These are phyloP conservation scores for Tachuris rubrigastra DNA, from an alignment of 2,113 vertebrate genomes.

Conservation along the genomic window DNA sequence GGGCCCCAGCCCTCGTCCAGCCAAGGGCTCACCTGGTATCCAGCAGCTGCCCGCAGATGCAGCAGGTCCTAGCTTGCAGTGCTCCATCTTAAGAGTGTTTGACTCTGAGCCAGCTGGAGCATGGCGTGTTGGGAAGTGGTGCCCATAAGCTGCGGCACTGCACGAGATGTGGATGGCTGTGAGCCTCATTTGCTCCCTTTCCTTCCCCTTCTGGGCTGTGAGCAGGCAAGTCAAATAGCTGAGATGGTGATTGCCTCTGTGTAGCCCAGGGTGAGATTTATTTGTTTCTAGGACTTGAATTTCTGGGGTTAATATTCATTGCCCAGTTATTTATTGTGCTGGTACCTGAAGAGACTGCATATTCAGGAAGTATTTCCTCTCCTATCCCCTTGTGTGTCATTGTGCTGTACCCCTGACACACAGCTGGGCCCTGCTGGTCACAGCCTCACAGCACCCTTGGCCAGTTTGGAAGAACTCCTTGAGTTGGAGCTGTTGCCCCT, in stretches of 20 bases:
- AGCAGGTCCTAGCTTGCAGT: slow-evolving; percentile 40
- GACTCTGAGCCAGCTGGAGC: slow-evolving; percentile 32
- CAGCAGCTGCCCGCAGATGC: slow-evolving; percentile 31
- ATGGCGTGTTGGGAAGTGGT: neutral
- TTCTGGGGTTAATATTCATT: neutral
- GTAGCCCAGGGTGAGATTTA: neutral
- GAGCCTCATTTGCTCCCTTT: neutral
- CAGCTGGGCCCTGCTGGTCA: neutral
- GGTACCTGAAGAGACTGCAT: neutral
- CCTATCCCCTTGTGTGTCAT: neutral
- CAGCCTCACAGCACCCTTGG: neutral
- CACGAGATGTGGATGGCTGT: neutral
- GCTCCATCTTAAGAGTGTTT: slow-evolving; percentile 23
- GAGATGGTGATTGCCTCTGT: neutral
- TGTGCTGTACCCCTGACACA: neutral
- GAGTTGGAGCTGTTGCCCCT: neutral
- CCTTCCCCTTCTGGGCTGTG: neutral
- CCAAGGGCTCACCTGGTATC: slow-evolving; percentile 49
- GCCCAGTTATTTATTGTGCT: neutral
- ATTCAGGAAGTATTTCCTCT: neutral
- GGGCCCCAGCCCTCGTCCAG: slow-evolving; percentile 47
- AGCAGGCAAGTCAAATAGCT: neutral
- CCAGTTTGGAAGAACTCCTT: neutral
- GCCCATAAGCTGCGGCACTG: slow-evolving; percentile 13
- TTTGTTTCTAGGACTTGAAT: neutral